Evolutionary conservation across 2,797 vertebrate genomes (phyloP).

Genomic region (Australoheros facetus): DNA sequence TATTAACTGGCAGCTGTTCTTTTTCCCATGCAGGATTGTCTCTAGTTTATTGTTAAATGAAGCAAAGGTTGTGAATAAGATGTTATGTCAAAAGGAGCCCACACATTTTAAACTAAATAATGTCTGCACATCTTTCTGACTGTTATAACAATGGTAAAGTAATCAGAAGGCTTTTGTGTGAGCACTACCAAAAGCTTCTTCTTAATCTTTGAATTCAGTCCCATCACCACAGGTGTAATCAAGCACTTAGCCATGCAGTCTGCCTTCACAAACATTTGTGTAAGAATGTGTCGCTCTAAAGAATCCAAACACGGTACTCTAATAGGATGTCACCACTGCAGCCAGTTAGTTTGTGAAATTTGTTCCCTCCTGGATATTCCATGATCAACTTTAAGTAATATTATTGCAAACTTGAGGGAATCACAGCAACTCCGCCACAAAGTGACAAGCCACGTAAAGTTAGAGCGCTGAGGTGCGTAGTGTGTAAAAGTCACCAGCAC

Average conservation of each 20-base stretch:
- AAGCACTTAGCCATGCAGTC: background rate
- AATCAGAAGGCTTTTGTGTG: background rate
- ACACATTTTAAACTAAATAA: background rate
- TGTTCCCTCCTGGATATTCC: background rate
- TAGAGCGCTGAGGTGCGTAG: background rate
- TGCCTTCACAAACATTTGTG: background rate
- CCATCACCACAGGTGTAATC: background rate
- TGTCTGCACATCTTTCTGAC: constrained; percentile 5
- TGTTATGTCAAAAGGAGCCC: background rate
- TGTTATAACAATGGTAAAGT: background rate
- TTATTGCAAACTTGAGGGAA: background rate
- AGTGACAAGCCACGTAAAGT: background rate
- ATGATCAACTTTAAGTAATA: background rate
- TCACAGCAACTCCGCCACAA: background rate
- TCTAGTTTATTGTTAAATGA: background rate
- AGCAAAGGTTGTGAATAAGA: background rate
- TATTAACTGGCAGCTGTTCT: background rate
- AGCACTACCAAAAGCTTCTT: constrained; percentile 3
- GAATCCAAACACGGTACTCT: background rate
- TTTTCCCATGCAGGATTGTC: background rate
- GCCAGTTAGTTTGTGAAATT: background rate
- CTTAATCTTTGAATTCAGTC: background rate
- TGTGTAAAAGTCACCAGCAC: background rate
- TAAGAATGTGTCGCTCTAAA: background rate
- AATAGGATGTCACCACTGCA: background rate